Percentiles rank a stretch among this genome's conserved stretches.
Evolutionary conservation across 2,888 invertebrate genomes (phyloP).

Genomic region (Rhogogaster chlorosoma): DNA sequence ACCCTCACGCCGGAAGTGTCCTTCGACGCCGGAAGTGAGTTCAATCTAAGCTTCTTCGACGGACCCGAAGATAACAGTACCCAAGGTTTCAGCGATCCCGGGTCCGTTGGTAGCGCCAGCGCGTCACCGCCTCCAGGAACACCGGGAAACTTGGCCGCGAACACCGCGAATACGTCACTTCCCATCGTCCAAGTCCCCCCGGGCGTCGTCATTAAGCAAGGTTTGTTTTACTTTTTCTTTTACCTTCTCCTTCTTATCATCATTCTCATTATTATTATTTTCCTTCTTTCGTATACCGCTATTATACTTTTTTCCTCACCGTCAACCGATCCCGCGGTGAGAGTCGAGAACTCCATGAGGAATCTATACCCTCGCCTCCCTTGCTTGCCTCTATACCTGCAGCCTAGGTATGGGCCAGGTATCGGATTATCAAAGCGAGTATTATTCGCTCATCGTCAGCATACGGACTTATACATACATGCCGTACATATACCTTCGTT

Average conservation of each 20-base stretch:
- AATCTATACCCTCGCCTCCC: background rate
- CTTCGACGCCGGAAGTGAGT: constrained; percentile 88
- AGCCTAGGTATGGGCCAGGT: background rate
- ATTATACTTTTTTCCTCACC: background rate
- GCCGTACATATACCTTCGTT: background rate
- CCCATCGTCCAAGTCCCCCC: constrained; percentile 74
- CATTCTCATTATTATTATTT: background rate
- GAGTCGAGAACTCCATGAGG: background rate
- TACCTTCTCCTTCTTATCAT: constrained; percentile 42
- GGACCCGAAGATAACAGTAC: constrained; percentile 84
- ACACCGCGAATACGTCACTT: constrained; percentile 68
- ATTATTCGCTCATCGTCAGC: background rate
- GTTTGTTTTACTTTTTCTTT: constrained; percentile 69
- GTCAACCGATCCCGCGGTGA: background rate
- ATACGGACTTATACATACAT: background rate
- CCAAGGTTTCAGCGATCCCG: constrained; percentile 85
- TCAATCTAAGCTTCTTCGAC: constrained; percentile 91
- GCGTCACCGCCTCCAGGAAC: constrained; percentile 75
- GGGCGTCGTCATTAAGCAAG: constrained; percentile 76
- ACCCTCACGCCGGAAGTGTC: constrained; percentile 83
- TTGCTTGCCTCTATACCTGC: background rate
- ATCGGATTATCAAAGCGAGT: constrained; percentile 1
- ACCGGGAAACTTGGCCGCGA: constrained; percentile 69
- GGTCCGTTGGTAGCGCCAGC: constrained; percentile 81
- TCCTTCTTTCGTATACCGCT: background rate